A percentile compares a stretch with the other conserved stretches of the same genome.
phyloP scores from a whole-genome alignment of 1,140 invertebrate species.

The Rhopalosiphum maidis region DNA sequence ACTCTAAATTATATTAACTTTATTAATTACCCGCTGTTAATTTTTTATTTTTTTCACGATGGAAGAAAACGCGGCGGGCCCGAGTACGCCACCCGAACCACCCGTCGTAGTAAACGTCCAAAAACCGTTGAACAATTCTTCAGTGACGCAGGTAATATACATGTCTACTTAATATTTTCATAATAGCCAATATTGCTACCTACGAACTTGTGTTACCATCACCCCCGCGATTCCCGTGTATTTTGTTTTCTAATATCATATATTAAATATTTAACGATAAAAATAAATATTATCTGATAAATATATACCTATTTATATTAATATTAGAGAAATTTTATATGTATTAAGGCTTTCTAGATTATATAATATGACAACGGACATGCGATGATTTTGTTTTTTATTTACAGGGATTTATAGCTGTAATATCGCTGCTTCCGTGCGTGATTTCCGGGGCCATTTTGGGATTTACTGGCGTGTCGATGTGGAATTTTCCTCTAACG shows the following conservation, averaged over 20 bases:
- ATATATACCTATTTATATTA: too few relatives aligned
- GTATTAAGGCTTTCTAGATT: too few relatives aligned
- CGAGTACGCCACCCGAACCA: not conserved
- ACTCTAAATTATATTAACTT: not conserved
- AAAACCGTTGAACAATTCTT: slow-evolving; percentile 47
- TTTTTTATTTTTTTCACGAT: not conserved
- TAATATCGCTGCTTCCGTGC: slow-evolving; percentile 1
- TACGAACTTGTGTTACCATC: too few relatives aligned
- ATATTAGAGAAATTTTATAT: not conserved
- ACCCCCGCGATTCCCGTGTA: too few relatives aligned
- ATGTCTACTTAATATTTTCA: not conserved
- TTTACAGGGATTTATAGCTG: slow-evolving; percentile 20
- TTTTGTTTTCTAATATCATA: too few relatives aligned
- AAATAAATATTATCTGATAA: too few relatives aligned
- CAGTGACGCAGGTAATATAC: not conserved
- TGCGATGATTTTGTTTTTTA: not conserved
- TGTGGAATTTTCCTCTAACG: not conserved
- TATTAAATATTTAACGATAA: too few relatives aligned
- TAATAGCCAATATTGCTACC: too few relatives aligned
- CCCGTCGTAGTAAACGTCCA: not conserved
- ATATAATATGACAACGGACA: too few relatives aligned
- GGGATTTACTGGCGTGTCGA: slow-evolving; percentile 1
- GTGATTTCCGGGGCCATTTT: slow-evolving; percentile 25
- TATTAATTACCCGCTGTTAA: not conserved
- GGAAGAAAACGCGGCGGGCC: slow-evolving; percentile 32